A percentile compares a stretch with the other conserved stretches of the same genome.
Evolutionary conservation across 2,797 vertebrate genomes (phyloP).

Genomic region (Sebastes matsubarae): DNA sequence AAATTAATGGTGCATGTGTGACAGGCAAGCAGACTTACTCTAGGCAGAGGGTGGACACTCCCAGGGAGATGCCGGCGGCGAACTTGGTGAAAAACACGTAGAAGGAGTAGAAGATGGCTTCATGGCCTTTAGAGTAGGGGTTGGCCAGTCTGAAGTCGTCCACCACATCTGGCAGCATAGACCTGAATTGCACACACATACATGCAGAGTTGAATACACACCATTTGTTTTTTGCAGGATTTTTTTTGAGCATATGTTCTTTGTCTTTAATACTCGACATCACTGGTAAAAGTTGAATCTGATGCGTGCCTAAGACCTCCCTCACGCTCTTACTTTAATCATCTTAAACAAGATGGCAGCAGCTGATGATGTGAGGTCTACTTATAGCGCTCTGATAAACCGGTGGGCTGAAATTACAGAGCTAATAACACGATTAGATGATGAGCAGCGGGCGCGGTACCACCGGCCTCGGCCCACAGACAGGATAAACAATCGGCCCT

Average conservation of each 20-base stretch:
- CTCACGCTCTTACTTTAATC: slow-evolving; percentile 28
- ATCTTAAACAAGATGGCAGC: slow-evolving; percentile 24
- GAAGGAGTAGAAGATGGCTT: slow-evolving; percentile 98
- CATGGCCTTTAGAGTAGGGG: slow-evolving; percentile 87
- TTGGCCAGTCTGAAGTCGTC: slow-evolving; percentile 92
- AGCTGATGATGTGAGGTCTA: slow-evolving; percentile 35
- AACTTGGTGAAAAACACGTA: slow-evolving; percentile 97
- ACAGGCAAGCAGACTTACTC: slow-evolving; percentile 84
- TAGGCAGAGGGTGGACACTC: slow-evolving; percentile 93
- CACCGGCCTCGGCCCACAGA: slow-evolving; percentile 17
- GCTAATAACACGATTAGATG: slow-evolving; percentile 75
- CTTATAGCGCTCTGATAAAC: slow-evolving; percentile 47
- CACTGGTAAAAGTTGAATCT: not conserved
- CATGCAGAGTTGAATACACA: not conserved
- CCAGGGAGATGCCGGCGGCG: slow-evolving; percentile 90
- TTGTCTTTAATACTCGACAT: slow-evolving; percentile 5
- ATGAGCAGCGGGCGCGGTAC: slow-evolving; percentile 49
- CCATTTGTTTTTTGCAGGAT: not conserved
- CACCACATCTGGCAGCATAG: slow-evolving; percentile 97
- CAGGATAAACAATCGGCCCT: slow-evolving; percentile 62
- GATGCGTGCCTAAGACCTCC: not conserved
- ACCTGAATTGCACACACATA: slow-evolving; percentile 81
- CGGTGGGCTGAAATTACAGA: slow-evolving; percentile 58
- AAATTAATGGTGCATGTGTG: not conserved
- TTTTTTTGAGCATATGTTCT: not conserved